phyloP scores from a whole-genome alignment of 2,113 vertebrate genomes.

The Gopherus flavomarginatus region DNA sequence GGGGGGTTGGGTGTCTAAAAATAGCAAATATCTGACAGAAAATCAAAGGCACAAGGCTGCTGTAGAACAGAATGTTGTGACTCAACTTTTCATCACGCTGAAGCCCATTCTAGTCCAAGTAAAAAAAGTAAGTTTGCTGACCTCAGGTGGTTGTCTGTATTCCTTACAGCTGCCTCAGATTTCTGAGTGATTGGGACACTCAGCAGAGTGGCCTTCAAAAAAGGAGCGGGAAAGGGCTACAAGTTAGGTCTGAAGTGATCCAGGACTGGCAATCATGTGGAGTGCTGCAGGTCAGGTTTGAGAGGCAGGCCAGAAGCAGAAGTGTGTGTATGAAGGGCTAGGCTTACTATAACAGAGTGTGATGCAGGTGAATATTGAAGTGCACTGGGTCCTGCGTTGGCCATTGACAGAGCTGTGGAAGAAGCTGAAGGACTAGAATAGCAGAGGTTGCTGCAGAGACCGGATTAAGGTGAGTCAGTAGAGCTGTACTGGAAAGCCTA shows the following conservation, averaged over 20 bases:
- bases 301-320: background rate
- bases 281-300: background rate
- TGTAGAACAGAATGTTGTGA: background rate
- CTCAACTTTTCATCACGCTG: background rate
- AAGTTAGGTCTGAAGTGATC: background rate
- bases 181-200: background rate
- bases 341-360: background rate
- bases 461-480: rapidly evolving
- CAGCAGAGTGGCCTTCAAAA: rapidly evolving
- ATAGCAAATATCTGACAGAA: constrained; percentile 38
- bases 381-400: background rate
- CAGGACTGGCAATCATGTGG: background rate
- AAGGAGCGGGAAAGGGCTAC: background rate
- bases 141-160: background rate
- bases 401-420: background rate
- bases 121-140: background rate
- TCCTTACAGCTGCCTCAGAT: background rate
- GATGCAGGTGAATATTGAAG: background rate
- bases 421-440: background rate
- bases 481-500: background rate
- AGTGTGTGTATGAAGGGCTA: background rate
- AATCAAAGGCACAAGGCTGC: constrained; percentile 40
- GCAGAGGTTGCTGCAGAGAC: too few species aligned
- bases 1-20: background rate
- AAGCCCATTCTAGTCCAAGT: constrained; percentile 34